Evolutionary conservation across 2,113 vertebrate genomes (phyloP).

Genomic region (Larimichthys polyactis): DNA sequence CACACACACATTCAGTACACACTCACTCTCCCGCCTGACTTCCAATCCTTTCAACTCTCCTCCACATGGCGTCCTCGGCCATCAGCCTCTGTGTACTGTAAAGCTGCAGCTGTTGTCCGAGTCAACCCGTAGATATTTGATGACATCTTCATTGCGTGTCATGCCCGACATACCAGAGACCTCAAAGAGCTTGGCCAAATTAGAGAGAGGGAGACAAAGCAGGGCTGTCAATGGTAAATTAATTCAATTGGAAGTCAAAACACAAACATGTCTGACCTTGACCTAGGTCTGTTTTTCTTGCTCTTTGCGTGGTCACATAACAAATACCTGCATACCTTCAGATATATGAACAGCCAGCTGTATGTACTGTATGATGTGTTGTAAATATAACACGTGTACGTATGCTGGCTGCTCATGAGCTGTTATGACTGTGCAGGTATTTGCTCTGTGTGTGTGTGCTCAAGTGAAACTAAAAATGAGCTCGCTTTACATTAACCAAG

Average conservation of each 20-base stretch:
- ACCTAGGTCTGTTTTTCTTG: background rate
- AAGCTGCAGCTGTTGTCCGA: conserved; percentile 55
- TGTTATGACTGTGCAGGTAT: background rate
- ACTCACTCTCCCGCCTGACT: conserved; percentile 26
- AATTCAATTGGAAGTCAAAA: background rate
- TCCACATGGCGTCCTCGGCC: conserved; percentile 38
- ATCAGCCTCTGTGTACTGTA: conserved; percentile 8
- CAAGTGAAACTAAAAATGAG: background rate
- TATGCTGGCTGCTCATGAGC: background rate
- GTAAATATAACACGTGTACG: conserved; percentile 30
- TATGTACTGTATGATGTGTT: conserved; percentile 16
- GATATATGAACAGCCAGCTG: background rate
- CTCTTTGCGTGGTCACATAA: conserved; percentile 1
- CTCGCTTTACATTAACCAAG: conserved; percentile 15
- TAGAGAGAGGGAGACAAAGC: conserved; percentile 32
- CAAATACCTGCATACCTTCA: conserved; percentile 28
- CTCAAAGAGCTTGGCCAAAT: background rate
- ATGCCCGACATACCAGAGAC: conserved; percentile 39
- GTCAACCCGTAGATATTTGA: conserved; percentile 45
- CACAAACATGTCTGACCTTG: conserved; percentile 35
- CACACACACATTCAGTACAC: background rate
- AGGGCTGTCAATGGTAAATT: background rate
- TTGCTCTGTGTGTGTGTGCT: background rate
- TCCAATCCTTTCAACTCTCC: conserved; percentile 52
- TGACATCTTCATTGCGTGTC: conserved; percentile 22